Conservation (phyloP, 2,797 vertebrate species). For the Melanotaenia pygmaea region DNA sequence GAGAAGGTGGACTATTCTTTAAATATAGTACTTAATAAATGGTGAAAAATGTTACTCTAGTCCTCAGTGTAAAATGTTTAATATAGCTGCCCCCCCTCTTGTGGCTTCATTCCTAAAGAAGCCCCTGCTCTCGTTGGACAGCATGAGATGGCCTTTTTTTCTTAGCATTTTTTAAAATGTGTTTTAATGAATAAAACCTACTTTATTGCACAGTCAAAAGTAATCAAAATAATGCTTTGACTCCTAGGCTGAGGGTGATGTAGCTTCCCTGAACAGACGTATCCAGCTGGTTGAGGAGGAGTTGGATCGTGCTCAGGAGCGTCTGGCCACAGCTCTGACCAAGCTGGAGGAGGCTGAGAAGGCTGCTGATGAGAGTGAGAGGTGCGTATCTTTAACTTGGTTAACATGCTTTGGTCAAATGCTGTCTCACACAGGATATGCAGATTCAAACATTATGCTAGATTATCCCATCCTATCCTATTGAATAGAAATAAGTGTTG, state of each 20-base stretch:
- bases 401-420: background rate
- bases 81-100: no score
- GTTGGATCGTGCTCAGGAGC: slow-evolving; percentile 98
- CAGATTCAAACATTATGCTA: no score
- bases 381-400: slow-evolving; percentile 78
- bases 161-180: no score
- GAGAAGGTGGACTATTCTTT: no score
- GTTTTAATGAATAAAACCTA: background rate
- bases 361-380: slow-evolving; percentile 98
- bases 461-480: no score
- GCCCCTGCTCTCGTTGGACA: no score
- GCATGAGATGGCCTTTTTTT: no score
- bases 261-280: slow-evolving; percentile 98
- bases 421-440: background rate
- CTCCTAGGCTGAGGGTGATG: slow-evolving; percentile 94
- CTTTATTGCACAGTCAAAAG: background rate
- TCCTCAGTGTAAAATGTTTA: background rate
- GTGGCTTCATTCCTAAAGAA: no score
- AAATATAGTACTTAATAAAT: background rate
- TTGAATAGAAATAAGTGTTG: no score
- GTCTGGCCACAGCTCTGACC: slow-evolving; percentile 95
- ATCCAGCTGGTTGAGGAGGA: slow-evolving; percentile 99
- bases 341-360: slow-evolving; percentile 99
- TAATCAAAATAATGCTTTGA: background rate
- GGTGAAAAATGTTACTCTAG: no score